phyloP scores from a whole-genome alignment of 1,140 invertebrate species.

The Schlechtendalia chinensis region DNA sequence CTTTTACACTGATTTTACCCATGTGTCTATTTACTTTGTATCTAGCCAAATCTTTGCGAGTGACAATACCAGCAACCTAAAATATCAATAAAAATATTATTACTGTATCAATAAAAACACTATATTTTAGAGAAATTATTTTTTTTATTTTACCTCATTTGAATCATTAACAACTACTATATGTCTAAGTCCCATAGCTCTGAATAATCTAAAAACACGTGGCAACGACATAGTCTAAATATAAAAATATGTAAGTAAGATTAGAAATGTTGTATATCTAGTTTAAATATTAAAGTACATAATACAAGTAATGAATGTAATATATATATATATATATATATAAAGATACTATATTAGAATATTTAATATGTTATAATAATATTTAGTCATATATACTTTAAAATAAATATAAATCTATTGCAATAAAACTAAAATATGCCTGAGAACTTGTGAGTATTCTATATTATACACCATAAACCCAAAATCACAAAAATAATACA shows the following conservation, averaged over 20 bases:
- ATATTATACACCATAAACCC: too few species aligned
- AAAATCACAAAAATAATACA: too few species aligned
- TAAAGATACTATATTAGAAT: background rate
- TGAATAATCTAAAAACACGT: conserved; percentile 86
- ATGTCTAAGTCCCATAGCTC: conserved; percentile 89
- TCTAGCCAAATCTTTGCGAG: conserved; percentile 87
- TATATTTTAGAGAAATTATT: background rate
- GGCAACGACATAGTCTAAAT: conserved; percentile 80
- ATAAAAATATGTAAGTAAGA: background rate
- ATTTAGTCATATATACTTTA: too few species aligned
- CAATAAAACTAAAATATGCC: too few species aligned
- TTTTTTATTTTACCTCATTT: conserved; percentile 67
- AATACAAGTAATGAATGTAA: background rate
- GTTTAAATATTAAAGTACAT: background rate
- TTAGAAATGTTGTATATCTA: conserved; percentile 1
- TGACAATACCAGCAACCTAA: conserved; percentile 90
- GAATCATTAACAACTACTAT: conserved; percentile 87
- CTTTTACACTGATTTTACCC: conserved; percentile 73
- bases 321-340: background rate
- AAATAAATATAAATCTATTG: too few species aligned
- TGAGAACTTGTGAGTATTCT: too few species aligned
- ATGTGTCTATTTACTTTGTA: conserved; percentile 72
- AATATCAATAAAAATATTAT: conserved; percentile 52
- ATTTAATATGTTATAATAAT: too few species aligned
- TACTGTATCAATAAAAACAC: background rate